Evolutionary conservation across 2,797 vertebrate species (phyloP).

Genomic region (Poeciliopsis infans): DNA sequence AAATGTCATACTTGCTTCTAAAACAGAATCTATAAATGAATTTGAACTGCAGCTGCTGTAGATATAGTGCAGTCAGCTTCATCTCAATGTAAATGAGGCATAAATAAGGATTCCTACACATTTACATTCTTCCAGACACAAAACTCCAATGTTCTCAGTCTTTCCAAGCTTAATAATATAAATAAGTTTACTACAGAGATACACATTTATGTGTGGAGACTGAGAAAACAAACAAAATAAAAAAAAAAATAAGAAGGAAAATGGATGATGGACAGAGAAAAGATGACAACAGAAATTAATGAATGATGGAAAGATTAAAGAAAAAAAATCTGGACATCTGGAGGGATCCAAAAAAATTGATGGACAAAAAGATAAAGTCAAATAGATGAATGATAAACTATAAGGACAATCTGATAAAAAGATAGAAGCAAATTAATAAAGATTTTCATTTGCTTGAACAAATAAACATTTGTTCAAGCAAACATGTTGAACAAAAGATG

Average conservation of each 20-base stretch:
- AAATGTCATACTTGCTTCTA: background rate
- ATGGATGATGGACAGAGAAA: background rate
- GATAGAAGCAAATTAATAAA: background rate
- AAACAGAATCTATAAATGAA: background rate
- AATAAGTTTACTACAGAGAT: background rate
- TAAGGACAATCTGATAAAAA: background rate
- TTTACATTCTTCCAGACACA: background rate
- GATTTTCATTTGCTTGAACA: too few species aligned
- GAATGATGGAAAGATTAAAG: background rate
- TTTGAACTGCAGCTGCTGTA: background rate
- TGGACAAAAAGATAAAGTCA: background rate
- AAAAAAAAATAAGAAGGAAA: background rate
- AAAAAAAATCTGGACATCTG: background rate
- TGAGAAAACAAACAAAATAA: too few species aligned
- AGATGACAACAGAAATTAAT: background rate
- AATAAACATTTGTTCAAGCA: too few species aligned
- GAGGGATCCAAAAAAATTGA: background rate
- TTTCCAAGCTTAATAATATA: background rate
- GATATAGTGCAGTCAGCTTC: background rate
- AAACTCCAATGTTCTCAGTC: background rate
- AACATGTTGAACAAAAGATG: background rate
- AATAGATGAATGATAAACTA: background rate
- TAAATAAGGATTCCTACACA: background rate
- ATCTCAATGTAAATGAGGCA: background rate
- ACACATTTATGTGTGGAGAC: background rate